phyloP scores from a whole-genome alignment of 1,140 invertebrate genomes.

The Adelges cooleyi region DNA sequence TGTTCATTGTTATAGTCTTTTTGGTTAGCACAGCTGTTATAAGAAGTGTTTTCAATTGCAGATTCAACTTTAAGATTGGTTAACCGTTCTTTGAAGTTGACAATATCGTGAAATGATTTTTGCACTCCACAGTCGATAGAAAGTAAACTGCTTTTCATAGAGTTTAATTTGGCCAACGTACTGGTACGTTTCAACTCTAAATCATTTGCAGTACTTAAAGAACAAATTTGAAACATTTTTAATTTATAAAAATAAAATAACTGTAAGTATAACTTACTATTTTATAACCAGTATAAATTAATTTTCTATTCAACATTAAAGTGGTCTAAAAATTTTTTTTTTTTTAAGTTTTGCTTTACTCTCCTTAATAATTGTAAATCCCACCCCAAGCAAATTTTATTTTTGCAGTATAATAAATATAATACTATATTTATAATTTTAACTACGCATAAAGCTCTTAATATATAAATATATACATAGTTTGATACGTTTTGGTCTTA shows the following conservation, averaged over 20 bases:
- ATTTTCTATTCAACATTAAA: too few species aligned
- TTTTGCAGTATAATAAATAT: too few species aligned
- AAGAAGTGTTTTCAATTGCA: background rate
- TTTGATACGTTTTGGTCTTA: too few species aligned
- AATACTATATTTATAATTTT: too few species aligned
- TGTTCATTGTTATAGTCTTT: background rate
- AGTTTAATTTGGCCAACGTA: slow-evolving; percentile 2
- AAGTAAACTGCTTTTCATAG: slow-evolving; percentile 17
- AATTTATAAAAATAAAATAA: background rate
- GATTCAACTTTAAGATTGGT: background rate
- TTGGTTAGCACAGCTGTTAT: background rate
- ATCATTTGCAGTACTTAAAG: background rate
- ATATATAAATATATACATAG: too few species aligned
- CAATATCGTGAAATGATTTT: slow-evolving; percentile 11
- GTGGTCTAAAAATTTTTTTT: too few species aligned
- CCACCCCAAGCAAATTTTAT: too few species aligned
- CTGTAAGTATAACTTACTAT: too few species aligned
- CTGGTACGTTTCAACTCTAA: background rate
- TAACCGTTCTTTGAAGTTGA: slow-evolving; percentile 8
- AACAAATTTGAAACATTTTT: background rate
- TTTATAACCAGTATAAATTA: too few species aligned
- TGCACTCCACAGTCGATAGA: slow-evolving; percentile 16
- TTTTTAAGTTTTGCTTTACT: too few species aligned
- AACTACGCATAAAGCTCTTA: too few species aligned
- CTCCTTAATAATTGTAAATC: too few species aligned